Evolutionary conservation across 2,113 vertebrate species (phyloP).

Genomic region (Crypturellus undulatus): DNA sequence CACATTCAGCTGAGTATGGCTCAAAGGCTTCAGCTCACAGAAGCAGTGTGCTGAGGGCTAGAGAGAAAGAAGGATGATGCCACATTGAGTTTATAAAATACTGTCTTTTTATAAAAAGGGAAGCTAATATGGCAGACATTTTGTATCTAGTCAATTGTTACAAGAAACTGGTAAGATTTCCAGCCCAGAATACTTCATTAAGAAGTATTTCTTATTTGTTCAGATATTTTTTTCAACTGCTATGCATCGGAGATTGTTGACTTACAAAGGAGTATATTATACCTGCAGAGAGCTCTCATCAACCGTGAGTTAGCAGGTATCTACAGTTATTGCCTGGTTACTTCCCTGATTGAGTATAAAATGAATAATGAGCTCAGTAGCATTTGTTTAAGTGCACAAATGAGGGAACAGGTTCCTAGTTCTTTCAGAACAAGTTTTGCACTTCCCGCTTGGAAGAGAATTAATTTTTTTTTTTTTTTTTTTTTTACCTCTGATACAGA

Average conservation of each 20-base stretch:
- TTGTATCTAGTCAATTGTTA: not conserved
- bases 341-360: slow-evolving; percentile 13
- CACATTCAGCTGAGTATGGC: not conserved
- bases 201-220: not conserved
- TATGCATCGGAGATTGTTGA: not conserved
- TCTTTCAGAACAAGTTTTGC: not conserved
- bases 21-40: not conserved
- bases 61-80: not conserved
- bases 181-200: not conserved
- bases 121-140: not conserved
- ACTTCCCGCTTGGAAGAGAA: not conserved
- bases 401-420: not conserved
- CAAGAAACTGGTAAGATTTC: not conserved
- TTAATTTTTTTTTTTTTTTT: not conserved
- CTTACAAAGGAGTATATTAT: fast-evolving
- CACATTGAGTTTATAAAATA: not conserved
- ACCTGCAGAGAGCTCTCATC: not conserved
- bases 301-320: not conserved
- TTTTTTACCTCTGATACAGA: not conserved
- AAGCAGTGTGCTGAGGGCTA: not conserved
- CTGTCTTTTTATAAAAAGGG: not conserved
- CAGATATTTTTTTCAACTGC: not conserved
- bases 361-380: not conserved
- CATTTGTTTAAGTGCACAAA: not conserved
- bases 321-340: slow-evolving; percentile 20